Percentiles rank a stretch among this genome's conserved stretches.
Evolutionary conservation across 2,888 invertebrate species (phyloP).

Genomic region (Drosophila setosimentum): DNA sequence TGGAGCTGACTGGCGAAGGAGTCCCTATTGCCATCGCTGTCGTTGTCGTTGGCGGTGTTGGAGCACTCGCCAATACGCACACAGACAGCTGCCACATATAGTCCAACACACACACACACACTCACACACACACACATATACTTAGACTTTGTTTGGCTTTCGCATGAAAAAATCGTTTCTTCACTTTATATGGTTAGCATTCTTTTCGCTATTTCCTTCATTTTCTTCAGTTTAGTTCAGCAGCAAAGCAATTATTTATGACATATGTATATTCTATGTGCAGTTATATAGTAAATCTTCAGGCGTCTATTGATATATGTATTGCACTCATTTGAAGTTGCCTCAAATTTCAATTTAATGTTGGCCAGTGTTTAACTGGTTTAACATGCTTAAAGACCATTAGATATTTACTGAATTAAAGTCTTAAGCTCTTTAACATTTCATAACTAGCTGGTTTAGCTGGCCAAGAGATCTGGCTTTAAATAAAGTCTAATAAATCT

Average conservation of each 20-base stretch:
- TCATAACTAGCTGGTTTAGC: neutral
- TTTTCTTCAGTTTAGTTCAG: constrained; percentile 5
- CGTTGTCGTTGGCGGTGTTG: constrained; percentile 14
- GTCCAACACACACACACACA: constrained; percentile 28
- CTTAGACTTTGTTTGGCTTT: constrained; percentile 29
- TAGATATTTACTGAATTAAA: neutral
- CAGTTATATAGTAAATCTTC: constrained; percentile 5
- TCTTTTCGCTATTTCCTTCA: constrained; percentile 29
- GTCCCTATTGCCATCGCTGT: constrained; percentile 29
- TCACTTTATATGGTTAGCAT: constrained; percentile 58
- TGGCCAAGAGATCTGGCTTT: neutral
- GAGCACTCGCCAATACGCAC: constrained; percentile 74
- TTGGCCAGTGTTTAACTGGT: neutral
- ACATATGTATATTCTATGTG: neutral
- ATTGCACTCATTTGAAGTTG: neutral
- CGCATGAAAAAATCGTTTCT: constrained; percentile 69
- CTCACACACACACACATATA: neutral
- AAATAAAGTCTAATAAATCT: constrained; percentile 22
- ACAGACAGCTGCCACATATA: constrained; percentile 77
- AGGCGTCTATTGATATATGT: neutral
- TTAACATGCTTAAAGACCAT: neutral
- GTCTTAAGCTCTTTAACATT: neutral
- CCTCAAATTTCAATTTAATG: neutral
- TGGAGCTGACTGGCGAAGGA: constrained; percentile 28
- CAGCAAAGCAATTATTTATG: constrained; percentile 7